Conservation (phyloP, 2,113 vertebrate species). For the Corythornis cristatus region DNA sequence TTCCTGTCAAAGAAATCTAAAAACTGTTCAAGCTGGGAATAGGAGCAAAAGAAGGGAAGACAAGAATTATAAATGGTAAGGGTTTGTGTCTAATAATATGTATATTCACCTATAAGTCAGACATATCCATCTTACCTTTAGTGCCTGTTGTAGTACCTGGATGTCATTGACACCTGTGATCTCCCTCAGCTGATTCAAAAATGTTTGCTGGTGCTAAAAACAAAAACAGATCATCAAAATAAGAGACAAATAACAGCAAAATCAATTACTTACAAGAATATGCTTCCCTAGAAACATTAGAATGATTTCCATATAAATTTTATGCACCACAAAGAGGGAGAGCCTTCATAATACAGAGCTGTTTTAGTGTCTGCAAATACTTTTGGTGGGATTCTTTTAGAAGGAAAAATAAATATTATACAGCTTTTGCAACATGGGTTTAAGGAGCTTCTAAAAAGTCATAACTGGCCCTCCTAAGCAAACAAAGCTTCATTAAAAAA, state of each 20-base stretch:
- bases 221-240: not conserved
- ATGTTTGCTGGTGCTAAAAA: slow-evolving; percentile 92
- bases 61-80: not conserved
- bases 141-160: slow-evolving; percentile 93
- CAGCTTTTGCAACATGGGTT: not conserved
- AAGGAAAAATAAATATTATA: not conserved
- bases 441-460: not conserved
- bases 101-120: not conserved
- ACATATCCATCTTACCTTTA: slow-evolving; percentile 84
- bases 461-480: not conserved
- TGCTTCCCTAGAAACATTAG: not conserved
- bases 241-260: not conserved
- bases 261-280: not conserved
- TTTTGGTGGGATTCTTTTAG: not conserved
- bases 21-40: not conserved
- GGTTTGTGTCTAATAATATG: not conserved
- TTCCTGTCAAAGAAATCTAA: not conserved
- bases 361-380: not conserved
- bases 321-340: not conserved
- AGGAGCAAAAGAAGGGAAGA: not conserved
- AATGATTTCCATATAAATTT: not conserved
- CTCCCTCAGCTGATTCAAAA: slow-evolving; percentile 96
- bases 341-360: not conserved
- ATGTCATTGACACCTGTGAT: slow-evolving; percentile 96
- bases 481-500: not conserved